A percentile compares a stretch with the other conserved stretches of the same genome.
Evolutionary conservation across 2,888 invertebrate genomes (phyloP).

Genomic region (Diarsia rubi): DNA sequence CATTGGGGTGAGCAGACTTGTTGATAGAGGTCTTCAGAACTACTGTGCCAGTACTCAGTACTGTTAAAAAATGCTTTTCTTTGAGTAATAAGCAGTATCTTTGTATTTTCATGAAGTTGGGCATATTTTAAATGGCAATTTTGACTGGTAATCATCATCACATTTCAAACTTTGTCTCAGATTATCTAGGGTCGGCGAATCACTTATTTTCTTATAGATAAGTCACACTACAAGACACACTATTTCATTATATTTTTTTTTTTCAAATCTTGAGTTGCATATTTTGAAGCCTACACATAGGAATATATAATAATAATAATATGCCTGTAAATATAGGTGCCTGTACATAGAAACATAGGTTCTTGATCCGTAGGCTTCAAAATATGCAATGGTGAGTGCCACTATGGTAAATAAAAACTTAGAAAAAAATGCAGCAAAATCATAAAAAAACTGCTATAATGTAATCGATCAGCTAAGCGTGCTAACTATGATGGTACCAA

Average conservation of each 20-base stretch:
- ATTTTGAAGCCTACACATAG: too few relatives aligned
- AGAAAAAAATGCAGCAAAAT: constrained; percentile 23
- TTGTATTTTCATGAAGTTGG: not conserved
- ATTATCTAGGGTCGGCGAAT: not conserved
- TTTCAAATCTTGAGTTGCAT: too few relatives aligned
- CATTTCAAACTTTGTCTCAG: not conserved
- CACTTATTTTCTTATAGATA: not conserved
- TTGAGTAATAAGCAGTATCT: not conserved
- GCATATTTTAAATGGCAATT: not conserved
- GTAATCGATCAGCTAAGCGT: not conserved
- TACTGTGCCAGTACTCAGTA: not conserved
- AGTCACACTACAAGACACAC: too few relatives aligned
- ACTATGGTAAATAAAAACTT: not conserved
- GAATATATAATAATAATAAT: too few relatives aligned
- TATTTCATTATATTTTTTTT: too few relatives aligned
- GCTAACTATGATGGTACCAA: not conserved
- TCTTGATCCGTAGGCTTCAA: not conserved
- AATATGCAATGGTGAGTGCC: not conserved
- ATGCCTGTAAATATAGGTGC: too few relatives aligned
- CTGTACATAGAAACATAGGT: too few relatives aligned
- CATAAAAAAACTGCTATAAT: not conserved
- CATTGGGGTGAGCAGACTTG: not conserved
- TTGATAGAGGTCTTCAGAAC: not conserved
- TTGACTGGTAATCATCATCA: not conserved
- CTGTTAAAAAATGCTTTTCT: not conserved